Evolutionary conservation across 1,140 invertebrate species (phyloP).

Genomic region (Drosophila kepulauana): DNA sequence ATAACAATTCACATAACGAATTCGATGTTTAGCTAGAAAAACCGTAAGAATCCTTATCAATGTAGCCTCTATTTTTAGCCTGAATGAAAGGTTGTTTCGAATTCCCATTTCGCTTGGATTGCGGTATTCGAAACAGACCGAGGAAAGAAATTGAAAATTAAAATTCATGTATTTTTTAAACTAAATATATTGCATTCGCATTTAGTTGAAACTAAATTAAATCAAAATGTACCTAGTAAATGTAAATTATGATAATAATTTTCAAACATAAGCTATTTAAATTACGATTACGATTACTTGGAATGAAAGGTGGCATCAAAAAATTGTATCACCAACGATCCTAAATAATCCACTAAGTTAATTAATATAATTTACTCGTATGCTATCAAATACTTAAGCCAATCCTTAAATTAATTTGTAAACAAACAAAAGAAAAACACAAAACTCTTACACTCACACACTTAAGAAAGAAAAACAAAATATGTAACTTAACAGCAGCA

Average conservation of each 20-base stretch:
- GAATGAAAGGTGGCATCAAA: neutral
- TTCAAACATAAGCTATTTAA: slow-evolving; percentile 64
- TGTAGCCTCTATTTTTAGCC: slow-evolving; percentile 13
- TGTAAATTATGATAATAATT: slow-evolving; percentile 83
- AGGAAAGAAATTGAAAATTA: slow-evolving; percentile 1
- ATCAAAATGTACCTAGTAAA: slow-evolving; percentile 82
- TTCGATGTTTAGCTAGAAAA: slow-evolving; percentile 23
- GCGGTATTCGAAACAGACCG: neutral
- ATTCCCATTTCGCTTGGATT: neutral
- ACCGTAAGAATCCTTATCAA: neutral
- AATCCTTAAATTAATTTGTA: slow-evolving; percentile 32
- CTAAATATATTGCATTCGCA: slow-evolving; percentile 55
- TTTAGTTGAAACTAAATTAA: slow-evolving; percentile 71
- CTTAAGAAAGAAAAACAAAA: slow-evolving; percentile 20
- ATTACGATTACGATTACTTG: slow-evolving; percentile 40
- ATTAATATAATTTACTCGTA: slow-evolving; percentile 24
- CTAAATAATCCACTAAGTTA: slow-evolving; percentile 26
- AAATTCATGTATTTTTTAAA: slow-evolving; percentile 39
- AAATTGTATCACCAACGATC: neutral
- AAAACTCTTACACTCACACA: slow-evolving; percentile 1
- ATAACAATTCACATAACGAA: slow-evolving; percentile 17
- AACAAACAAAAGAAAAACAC: neutral
- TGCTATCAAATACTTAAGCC: slow-evolving; percentile 26
- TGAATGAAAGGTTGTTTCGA: slow-evolving; percentile 1
- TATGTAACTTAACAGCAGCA: slow-evolving; percentile 67